Base-by-base conservation (phyloP, 2,888 invertebrate species). In the Diploptera punctata region DNA sequence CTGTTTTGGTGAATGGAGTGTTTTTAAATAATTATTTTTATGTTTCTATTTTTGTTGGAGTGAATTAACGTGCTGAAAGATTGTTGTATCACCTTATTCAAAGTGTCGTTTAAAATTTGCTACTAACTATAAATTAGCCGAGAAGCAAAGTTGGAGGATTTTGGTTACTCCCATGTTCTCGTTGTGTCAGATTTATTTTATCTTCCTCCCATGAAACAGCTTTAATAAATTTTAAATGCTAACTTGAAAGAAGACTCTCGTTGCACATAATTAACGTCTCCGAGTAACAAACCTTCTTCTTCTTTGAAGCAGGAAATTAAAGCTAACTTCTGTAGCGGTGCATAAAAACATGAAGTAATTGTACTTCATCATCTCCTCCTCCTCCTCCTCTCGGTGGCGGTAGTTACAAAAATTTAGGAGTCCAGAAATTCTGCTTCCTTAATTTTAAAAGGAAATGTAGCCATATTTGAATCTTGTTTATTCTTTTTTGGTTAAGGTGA, bases 221-320 rank as follows among this genome's bases (percentile, higher is more conserved):
- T 29, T 57, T 57, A 57, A 57, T 57, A 57, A 57, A 57, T 57
- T 57, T 57, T 57, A 57, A 57, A 57, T 57, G 57, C 57, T 57
- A 57, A 57, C 57, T 57, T 57, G 57, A 57, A 57, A 57, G 57
- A 19, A 29, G 31, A 29, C 4, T 31, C 31, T n/a, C 26, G 57
- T 29, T 29, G 57, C 26, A 57, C 57, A 57, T 57, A 57, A 57
- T 57, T 57, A 57, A 29, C 57, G 57, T 57, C 3, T 24, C n/a
- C 57, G n/a, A 29, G 57, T 57, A 29, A 57, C 57, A 57, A 57
- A 57, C 57, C 57, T 57, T 57, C 57, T 57, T 57, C 57, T 26
- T n/a, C 57, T 57, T 31, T 57, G 57, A 57, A 29, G 57, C 57
- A 57, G 31, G 57, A 57, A 57, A 57, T 57, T 57, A 57, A 57